phyloP scores from a whole-genome alignment of 2,113 vertebrate species.

The Mormyrus lacerda region DNA sequence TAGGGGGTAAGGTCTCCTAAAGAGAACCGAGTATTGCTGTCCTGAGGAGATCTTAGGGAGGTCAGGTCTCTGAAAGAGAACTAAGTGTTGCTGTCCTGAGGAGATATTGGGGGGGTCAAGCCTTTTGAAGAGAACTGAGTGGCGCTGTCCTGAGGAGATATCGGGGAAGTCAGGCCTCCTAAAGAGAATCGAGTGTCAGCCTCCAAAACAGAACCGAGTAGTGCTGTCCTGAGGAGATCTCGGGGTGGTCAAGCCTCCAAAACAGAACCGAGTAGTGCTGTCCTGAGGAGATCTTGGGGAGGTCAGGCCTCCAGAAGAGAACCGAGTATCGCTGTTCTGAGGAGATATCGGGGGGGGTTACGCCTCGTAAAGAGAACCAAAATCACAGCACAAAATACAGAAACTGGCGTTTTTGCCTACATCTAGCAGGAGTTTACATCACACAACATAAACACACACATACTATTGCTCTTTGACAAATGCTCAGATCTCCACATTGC shows the following conservation, averaged over 20 bases:
- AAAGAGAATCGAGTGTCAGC: neutral
- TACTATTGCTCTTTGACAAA: constrained; percentile 77
- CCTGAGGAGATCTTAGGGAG: neutral
- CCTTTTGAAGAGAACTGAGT: neutral
- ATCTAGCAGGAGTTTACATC: neutral
- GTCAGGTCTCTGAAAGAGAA: neutral
- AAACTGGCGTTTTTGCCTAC: neutral
- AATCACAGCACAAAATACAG: neutral
- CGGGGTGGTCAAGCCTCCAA: neutral
- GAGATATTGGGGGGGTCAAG: neutral
- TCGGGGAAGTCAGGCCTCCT: neutral
- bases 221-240: neutral
- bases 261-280: neutral
- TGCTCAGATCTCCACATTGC: constrained; percentile 79
- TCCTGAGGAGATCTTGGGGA: neutral
- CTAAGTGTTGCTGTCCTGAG: too few species aligned
- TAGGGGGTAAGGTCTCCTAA: too few species aligned
- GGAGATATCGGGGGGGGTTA: neutral
- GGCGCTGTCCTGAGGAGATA: neutral
- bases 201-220: neutral
- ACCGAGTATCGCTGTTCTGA: neutral
- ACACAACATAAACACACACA: constrained; percentile 46
- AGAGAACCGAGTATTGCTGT: neutral
- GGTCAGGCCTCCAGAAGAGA: neutral
- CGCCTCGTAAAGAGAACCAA: neutral